Evolutionary conservation across 2,113 vertebrate species (phyloP).

Genomic region (Fregata magnificens): DNA sequence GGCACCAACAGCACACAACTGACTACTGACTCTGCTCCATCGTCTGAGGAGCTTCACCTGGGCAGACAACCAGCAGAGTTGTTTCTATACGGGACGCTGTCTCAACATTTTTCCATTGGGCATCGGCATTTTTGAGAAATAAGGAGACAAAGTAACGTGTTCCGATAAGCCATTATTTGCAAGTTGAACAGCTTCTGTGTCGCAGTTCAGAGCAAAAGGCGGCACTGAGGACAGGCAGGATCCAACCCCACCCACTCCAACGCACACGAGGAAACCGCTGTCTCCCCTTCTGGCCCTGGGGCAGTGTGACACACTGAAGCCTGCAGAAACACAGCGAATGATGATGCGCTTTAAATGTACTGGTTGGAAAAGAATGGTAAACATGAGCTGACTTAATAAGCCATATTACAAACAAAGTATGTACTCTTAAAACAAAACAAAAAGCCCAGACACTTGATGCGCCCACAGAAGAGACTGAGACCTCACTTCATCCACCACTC

Average conservation of each 20-base stretch:
- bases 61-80: not conserved
- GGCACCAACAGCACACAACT: not conserved
- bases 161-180: not conserved
- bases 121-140: fast-evolving
- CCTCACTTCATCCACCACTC: not conserved
- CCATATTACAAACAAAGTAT: not conserved
- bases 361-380: not conserved
- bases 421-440: not conserved
- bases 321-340: not conserved
- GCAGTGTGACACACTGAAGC: not conserved
- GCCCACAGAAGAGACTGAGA: not conserved
- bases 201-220: not conserved
- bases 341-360: fast-evolving
- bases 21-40: not conserved
- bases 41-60: not conserved
- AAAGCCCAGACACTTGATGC: not conserved
- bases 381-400: not conserved
- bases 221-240: not conserved
- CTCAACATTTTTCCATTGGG: fast-evolving
- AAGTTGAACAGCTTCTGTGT: not conserved
- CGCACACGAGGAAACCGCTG: fast-evolving
- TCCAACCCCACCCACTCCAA: not conserved
- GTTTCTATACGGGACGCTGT: fast-evolving
- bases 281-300: not conserved
- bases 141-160: not conserved